phyloP scores from a whole-genome alignment of 1,140 invertebrate species.

The Periplaneta americana region DNA sequence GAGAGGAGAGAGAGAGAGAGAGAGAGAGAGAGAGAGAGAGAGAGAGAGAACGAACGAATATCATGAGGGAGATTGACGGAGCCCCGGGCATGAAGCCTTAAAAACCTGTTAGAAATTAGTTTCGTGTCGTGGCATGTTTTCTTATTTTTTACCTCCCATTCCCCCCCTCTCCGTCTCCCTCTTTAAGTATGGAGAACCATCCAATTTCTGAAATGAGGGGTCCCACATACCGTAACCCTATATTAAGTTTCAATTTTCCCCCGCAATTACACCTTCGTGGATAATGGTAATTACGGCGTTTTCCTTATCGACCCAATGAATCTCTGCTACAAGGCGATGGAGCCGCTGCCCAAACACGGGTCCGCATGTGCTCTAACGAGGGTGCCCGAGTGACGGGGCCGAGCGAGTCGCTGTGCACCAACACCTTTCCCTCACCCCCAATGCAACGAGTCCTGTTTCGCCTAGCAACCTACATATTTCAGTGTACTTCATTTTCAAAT shows the following conservation, averaged over 20 bases:
- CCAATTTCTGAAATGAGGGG: conserved; percentile 10
- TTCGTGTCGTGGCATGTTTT: conserved; percentile 1
- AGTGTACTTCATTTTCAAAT: too few species aligned
- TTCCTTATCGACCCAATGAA: conserved; percentile 3
- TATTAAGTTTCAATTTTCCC: conserved; percentile 16
- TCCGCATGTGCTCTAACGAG: too few species aligned
- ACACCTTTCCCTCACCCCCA: too few species aligned
- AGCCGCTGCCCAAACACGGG: too few species aligned
- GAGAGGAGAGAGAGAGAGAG: background rate
- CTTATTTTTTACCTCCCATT: background rate
- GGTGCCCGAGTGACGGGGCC: too few species aligned
- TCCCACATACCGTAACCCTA: conserved; percentile 4
- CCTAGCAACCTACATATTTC: too few species aligned
- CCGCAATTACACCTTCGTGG: conserved; percentile 15
- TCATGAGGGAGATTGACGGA: background rate
- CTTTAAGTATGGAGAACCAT: background rate
- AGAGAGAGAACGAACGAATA: too few species aligned
- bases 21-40: background rate
- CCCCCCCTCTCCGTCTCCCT: background rate
- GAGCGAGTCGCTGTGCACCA: too few species aligned
- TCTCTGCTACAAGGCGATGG: background rate
- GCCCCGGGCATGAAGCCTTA: background rate
- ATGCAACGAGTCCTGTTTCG: too few species aligned
- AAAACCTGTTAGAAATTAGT: conserved; percentile 14
- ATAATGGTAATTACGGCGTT: conserved; percentile 12